A percentile compares a stretch with the other conserved stretches of the same genome.
Evolutionary conservation across 1,140 invertebrate species (phyloP).

Genomic region (Caenorhabditis tropicalis): DNA sequence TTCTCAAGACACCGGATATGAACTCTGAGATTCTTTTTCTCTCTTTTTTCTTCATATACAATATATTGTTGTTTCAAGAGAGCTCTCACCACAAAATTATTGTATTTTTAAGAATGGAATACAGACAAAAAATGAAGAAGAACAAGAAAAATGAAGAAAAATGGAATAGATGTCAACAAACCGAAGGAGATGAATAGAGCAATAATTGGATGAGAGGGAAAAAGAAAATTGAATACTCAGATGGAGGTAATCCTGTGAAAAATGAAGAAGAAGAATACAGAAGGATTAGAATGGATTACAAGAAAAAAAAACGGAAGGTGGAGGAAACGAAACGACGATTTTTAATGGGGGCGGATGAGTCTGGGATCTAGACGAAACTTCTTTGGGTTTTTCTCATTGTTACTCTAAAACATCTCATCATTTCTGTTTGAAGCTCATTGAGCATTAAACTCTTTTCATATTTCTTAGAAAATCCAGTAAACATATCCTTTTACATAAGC

Average conservation of each 20-base stretch:
- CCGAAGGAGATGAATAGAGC: background rate
- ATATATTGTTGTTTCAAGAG: background rate
- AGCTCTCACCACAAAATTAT: background rate
- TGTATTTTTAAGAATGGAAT: background rate
- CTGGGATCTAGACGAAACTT: background rate
- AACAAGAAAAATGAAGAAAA: background rate
- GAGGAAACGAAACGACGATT: background rate
- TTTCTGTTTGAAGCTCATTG: background rate
- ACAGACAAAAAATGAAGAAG: background rate
- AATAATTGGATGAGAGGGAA: conserved; percentile 18
- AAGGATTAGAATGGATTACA: conserved; percentile 25
- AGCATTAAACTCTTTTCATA: too few relatives aligned
- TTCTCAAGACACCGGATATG: conserved; percentile 19
- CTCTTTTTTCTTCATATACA: background rate
- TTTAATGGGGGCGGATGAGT: background rate
- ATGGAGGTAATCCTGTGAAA: conserved; percentile 32
- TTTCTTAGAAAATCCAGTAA: too few relatives aligned
- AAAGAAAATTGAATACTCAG: background rate
- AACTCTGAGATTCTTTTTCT: background rate
- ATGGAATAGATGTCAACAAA: background rate
- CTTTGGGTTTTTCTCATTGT: background rate
- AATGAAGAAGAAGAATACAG: conserved; percentile 1
- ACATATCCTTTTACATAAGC: background rate
- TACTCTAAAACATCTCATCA: background rate
- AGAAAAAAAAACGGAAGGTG: background rate